Conservation (phyloP, 2,113 vertebrate genomes). For the Nesospiza acunhae region DNA sequence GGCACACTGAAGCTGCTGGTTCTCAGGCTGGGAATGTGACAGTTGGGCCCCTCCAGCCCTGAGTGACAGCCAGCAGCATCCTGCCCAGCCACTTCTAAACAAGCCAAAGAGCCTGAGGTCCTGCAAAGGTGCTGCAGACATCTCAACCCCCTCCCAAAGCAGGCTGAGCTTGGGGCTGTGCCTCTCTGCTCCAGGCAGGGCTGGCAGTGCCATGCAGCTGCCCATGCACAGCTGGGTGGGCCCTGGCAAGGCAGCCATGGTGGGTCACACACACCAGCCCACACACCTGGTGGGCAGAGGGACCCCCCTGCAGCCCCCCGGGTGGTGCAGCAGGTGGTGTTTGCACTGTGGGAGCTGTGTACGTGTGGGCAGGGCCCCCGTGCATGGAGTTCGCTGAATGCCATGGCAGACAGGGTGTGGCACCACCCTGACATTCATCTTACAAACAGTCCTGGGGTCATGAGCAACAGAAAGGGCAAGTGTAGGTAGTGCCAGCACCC, state of each 20-base stretch:
- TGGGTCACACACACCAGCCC: not conserved
- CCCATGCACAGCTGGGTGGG: not conserved
- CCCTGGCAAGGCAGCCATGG: not conserved
- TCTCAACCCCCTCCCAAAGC: not conserved
- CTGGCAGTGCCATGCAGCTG: not conserved
- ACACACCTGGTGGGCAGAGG: not conserved
- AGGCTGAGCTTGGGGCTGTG: not conserved
- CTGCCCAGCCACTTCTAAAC: not conserved
- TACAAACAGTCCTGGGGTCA: conserved; percentile 63
- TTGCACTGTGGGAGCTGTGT: not conserved
- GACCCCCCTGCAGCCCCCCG: not conserved
- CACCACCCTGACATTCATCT: not conserved
- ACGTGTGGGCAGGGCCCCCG: not conserved
- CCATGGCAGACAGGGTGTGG: not conserved
- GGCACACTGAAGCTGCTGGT: not conserved
- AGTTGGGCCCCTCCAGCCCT: not conserved
- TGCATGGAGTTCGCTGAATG: not conserved
- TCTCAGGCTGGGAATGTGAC: not conserved
- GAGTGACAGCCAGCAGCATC: not conserved
- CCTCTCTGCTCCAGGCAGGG: not conserved
- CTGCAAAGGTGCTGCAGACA: not conserved
- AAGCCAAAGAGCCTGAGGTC: not conserved
- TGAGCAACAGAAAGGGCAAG: not conserved
- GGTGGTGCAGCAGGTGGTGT: not conserved
- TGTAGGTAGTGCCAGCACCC: not conserved